Evolutionary conservation across 2,113 vertebrate species (phyloP).

Genomic region (Brachypodius melanocephalos): DNA sequence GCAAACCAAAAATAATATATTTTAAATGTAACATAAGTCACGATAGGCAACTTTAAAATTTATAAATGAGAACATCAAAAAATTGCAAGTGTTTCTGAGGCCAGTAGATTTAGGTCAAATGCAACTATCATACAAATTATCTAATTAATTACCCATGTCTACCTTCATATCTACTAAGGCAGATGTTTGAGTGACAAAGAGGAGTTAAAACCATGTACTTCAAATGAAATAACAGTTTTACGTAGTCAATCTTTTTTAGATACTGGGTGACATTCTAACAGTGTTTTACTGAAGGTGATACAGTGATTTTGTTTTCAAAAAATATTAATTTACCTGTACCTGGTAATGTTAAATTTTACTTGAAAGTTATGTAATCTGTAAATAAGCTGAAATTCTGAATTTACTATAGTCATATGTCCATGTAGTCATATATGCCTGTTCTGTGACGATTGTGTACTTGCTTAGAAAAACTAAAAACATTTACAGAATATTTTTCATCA

Average conservation of each 20-base stretch:
- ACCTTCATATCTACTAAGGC: neutral
- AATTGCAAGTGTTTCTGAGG: neutral
- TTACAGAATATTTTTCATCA: neutral
- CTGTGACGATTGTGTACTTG: neutral
- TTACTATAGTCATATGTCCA: neutral
- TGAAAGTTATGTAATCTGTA: neutral
- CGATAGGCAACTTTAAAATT: neutral
- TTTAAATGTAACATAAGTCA: neutral
- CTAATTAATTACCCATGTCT: neutral
- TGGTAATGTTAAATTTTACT: accelerated
- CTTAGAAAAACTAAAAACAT: neutral
- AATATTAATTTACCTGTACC: neutral
- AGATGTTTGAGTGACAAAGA: neutral
- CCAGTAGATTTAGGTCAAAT: neutral
- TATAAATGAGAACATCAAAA: neutral
- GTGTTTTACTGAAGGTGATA: neutral
- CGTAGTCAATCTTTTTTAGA: neutral
- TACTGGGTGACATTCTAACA: neutral
- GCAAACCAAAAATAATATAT: neutral
- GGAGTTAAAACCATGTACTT: neutral
- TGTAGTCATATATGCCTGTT: neutral
- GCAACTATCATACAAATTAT: neutral
- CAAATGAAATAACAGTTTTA: neutral
- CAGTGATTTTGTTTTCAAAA: neutral
- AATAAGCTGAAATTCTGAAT: neutral